These are phyloP conservation scores for Cephus spinipes DNA, from an alignment of 2,888 invertebrate species.

Conservation along the genomic window DNA sequence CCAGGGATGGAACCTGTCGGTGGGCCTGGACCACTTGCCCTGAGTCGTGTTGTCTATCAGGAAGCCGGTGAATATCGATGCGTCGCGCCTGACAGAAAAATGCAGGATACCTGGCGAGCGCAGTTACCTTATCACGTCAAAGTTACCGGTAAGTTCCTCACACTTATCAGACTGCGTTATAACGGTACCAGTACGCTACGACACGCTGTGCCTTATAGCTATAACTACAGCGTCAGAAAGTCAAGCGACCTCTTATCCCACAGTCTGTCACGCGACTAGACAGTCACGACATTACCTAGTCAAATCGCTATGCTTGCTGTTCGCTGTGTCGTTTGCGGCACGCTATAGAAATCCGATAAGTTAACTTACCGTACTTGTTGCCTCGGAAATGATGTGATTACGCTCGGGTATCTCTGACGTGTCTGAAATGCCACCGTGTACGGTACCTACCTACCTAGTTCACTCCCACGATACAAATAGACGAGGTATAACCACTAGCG, in stretches of 20 bases:
- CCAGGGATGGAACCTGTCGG: slow-evolving; percentile 68
- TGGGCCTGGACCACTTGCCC: slow-evolving; percentile 73
- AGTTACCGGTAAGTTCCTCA: slow-evolving; percentile 66
- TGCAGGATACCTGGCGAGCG: slow-evolving; percentile 63
- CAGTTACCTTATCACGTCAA: slow-evolving; percentile 66
- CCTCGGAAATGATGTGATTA: too few species aligned
- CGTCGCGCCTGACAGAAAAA: slow-evolving; percentile 72
- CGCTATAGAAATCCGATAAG: too few species aligned
- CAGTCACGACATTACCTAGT: not conserved
- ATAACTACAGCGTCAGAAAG: not conserved
- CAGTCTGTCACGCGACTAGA: not conserved
- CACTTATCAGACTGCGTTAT: not conserved
- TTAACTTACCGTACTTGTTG: too few species aligned
- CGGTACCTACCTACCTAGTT: too few species aligned
- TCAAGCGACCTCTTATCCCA: not conserved
- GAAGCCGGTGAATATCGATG: slow-evolving; percentile 83
- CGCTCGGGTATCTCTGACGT: too few species aligned
- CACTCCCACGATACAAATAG: too few species aligned
- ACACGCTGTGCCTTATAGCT: not conserved
- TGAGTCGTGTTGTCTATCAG: slow-evolving; percentile 80
- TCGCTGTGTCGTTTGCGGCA: too few species aligned
- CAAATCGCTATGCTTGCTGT: too few species aligned
- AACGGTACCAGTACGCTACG: not conserved
- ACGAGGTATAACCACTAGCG: too few species aligned
- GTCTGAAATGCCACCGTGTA: too few species aligned